Evolutionary conservation across 2,113 vertebrate genomes (phyloP).

Genomic region (Onychostruthus taczanowskii): DNA sequence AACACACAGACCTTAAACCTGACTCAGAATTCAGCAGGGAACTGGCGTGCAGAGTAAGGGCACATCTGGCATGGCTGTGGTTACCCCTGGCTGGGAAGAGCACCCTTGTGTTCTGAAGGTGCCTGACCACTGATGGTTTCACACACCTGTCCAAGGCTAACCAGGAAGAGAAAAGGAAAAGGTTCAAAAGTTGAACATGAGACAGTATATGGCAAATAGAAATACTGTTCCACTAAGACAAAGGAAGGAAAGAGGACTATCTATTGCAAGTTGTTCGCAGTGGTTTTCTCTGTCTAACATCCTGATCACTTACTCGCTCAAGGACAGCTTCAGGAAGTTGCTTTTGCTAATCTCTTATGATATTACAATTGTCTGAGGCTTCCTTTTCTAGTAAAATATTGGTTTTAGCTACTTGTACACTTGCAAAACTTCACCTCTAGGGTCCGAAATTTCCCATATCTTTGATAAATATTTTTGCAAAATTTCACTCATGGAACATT

Average conservation of each 20-base stretch:
- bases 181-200: neutral
- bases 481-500: neutral
- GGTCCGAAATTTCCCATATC: neutral
- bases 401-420: neutral
- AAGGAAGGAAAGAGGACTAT: neutral
- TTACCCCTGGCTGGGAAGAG: neutral
- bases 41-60: neutral
- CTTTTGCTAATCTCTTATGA: neutral
- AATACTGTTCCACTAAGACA: neutral
- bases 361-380: neutral
- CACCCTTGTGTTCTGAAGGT: neutral
- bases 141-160: neutral
- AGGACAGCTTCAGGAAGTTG: neutral
- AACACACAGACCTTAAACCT: neutral
- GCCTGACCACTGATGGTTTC: neutral
- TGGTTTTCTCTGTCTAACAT: neutral
- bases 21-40: neutral
- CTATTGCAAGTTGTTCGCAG: neutral
- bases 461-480: neutral
- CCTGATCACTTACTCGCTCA: neutral
- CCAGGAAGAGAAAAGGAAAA: neutral
- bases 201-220: neutral
- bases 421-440: neutral
- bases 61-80: accelerated
- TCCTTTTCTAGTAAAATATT: neutral